Percentiles rank a stretch among this genome's conserved stretches.
Conservation (phyloP, 2,888 invertebrate species). For the Hirtodrosophila duncani region DNA sequence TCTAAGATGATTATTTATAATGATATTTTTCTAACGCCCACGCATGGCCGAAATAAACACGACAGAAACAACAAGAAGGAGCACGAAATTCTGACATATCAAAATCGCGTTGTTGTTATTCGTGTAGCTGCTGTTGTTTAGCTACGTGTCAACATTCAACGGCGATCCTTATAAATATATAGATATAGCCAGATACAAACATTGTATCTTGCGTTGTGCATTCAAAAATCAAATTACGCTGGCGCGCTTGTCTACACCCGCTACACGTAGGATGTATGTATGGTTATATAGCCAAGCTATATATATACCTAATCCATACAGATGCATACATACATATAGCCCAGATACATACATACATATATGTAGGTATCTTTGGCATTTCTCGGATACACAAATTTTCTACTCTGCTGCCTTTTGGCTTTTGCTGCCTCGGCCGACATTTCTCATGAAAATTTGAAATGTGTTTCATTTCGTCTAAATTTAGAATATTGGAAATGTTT, state of each 20-base stretch:
- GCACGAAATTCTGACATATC: slow-evolving; percentile 11
- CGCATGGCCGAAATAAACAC: slow-evolving; percentile 26
- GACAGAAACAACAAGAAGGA: slow-evolving; percentile 14
- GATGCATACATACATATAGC: slow-evolving; percentile 19
- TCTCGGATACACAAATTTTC: slow-evolving; percentile 55
- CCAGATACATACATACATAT: slow-evolving; percentile 15
- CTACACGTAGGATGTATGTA: slow-evolving; percentile 56
- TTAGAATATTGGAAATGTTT: slow-evolving; percentile 66
- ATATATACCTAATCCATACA: slow-evolving; percentile 4
- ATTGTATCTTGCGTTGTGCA: slow-evolving; percentile 51
- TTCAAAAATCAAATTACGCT: slow-evolving; percentile 59
- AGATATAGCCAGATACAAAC: too few relatives aligned
- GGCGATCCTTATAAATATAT: slow-evolving; percentile 53
- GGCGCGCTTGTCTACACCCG: slow-evolving; percentile 48
- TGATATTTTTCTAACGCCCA: slow-evolving; percentile 20
- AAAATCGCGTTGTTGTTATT: slow-evolving; percentile 29
- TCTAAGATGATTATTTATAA: slow-evolving; percentile 15
- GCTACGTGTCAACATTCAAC: slow-evolving; percentile 16
- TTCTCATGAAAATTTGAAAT: slow-evolving; percentile 69
- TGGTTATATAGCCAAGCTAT: slow-evolving; percentile 32
- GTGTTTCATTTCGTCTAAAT: slow-evolving; percentile 70
- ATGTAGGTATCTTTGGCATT: slow-evolving; percentile 39
- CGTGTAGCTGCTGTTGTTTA: slow-evolving; percentile 1
- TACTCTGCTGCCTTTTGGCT: slow-evolving; percentile 20
- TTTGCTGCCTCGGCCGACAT: slow-evolving; percentile 40